Conservation (phyloP, 1,140 invertebrate species). For the Propsilocerus akamusi region DNA sequence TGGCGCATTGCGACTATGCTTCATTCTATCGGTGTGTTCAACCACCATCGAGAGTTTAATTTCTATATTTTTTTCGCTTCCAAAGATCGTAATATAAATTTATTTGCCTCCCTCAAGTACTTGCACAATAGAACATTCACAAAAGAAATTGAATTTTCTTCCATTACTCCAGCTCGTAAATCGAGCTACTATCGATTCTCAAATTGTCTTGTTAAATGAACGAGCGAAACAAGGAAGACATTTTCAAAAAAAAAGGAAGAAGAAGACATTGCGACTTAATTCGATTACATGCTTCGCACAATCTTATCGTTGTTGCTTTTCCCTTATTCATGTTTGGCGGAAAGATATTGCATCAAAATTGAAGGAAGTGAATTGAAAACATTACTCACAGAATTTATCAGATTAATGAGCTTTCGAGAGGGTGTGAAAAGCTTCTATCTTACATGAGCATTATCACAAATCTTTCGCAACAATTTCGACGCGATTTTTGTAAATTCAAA, state of each 20-base stretch:
- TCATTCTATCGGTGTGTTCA: no score
- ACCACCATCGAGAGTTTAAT: no score
- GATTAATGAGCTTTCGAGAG: no score
- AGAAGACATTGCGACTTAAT: neutral
- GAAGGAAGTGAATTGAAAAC: constrained; percentile 18
- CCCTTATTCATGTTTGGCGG: constrained; percentile 4
- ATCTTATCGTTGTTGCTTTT: neutral
- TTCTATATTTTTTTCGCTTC: neutral
- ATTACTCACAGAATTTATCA: no score
- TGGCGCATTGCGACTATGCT: no score
- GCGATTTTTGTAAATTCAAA: no score
- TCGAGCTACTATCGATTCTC: neutral
- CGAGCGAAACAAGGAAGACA: neutral
- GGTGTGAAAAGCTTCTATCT: no score
- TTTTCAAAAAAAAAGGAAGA: neutral
- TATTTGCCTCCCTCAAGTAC: neutral
- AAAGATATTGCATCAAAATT: neutral
- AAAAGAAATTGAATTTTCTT: constrained; percentile 1
- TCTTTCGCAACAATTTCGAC: no score
- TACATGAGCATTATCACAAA: no score
- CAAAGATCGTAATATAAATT: neutral
- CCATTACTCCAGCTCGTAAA: neutral
- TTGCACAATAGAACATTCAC: neutral
- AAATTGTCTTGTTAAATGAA: neutral
- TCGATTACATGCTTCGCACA: neutral